Conservation (phyloP, 2,888 invertebrate species). For the Cryptosula pallasiana region DNA sequence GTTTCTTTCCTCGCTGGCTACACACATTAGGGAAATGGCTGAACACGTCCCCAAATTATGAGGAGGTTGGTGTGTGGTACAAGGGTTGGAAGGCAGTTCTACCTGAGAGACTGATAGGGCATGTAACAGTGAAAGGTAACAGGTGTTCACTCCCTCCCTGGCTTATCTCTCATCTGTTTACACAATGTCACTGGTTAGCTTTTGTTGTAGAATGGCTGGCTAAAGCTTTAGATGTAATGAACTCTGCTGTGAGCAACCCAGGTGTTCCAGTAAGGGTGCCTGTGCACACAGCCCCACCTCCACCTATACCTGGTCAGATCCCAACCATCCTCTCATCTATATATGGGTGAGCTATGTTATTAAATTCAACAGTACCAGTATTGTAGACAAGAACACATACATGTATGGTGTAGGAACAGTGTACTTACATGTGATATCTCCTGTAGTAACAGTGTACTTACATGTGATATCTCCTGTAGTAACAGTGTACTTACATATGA, state of each 20-base stretch:
- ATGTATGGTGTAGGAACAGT: too few species aligned
- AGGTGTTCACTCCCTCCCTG: background rate
- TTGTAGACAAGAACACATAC: too few species aligned
- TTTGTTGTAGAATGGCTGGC: constrained; percentile 68
- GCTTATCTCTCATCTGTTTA: constrained; percentile 1
- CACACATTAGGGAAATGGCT: constrained; percentile 68
- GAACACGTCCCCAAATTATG: constrained; percentile 73
- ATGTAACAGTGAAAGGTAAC: constrained; percentile 60
- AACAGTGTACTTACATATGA: too few species aligned
- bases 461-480: too few species aligned
- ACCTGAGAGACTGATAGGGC: constrained; percentile 56
- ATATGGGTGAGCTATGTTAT: constrained; percentile 13
- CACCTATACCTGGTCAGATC: constrained; percentile 37
- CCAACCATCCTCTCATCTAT: constrained; percentile 61
- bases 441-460: too few species aligned
- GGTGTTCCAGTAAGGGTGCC: constrained; percentile 28
- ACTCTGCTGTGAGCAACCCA: constrained; percentile 64
- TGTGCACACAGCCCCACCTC: constrained; percentile 35
- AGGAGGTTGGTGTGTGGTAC: constrained; percentile 85
- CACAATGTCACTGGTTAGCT: background rate
- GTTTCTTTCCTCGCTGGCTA: constrained; percentile 76
- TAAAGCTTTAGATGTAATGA: constrained; percentile 88
- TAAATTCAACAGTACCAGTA: too few species aligned
- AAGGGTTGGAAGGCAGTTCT: constrained; percentile 62
- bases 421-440: too few species aligned